Evolutionary conservation across 2,113 vertebrate species (phyloP).

Genomic region (Crotalus horridus): DNA sequence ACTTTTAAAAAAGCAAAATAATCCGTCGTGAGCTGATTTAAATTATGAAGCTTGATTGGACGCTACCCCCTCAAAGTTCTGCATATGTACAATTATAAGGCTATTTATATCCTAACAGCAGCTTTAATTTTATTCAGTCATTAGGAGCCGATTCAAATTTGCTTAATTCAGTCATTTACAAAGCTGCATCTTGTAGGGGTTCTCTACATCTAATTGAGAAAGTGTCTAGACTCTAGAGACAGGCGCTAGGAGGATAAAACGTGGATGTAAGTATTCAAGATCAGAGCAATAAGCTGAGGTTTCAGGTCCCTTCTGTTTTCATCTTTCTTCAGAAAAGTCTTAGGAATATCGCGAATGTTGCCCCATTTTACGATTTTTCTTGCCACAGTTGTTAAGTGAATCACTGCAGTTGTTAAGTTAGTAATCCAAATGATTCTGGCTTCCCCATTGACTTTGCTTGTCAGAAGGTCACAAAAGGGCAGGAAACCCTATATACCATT

Average conservation of each 20-base stretch:
- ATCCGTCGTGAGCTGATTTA: neutral
- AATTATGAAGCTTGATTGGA: neutral
- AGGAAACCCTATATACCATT: too few relatives aligned
- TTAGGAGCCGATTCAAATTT: neutral
- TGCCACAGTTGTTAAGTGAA: too few relatives aligned
- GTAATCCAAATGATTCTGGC: too few relatives aligned
- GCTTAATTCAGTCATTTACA: too few relatives aligned
- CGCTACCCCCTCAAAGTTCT: neutral
- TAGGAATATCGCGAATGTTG: neutral
- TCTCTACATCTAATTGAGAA: neutral
- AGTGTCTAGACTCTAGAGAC: neutral
- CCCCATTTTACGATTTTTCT: too few relatives aligned
- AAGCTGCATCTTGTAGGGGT: neutral
- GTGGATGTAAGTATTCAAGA: too few relatives aligned
- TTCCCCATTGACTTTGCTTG: too few relatives aligned
- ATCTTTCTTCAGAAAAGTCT: neutral
- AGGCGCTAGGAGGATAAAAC: neutral
- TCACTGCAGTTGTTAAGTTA: too few relatives aligned
- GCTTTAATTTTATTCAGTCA: neutral
- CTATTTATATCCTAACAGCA: neutral
- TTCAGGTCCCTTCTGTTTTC: neutral
- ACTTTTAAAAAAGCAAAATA: neutral
- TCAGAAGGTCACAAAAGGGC: too few relatives aligned
- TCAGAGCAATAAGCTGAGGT: too few relatives aligned
- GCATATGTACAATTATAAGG: neutral